Conservation (phyloP, 2,888 invertebrate species). For the Drosophila neonasuta region DNA sequence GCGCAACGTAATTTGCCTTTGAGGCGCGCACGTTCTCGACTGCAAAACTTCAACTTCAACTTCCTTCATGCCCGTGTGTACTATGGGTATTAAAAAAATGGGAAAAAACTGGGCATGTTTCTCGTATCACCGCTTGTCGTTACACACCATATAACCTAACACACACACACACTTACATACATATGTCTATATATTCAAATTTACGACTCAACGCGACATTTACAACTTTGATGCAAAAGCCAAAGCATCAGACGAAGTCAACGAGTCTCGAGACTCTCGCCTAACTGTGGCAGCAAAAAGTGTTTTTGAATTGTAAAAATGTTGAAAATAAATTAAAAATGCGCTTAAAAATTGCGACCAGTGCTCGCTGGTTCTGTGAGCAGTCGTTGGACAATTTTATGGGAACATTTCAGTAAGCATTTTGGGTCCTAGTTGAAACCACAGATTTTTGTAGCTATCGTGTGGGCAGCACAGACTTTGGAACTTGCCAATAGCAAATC, state of each 20-base stretch:
- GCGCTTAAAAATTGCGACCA: constrained; percentile 58
- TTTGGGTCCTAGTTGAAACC: constrained; percentile 59
- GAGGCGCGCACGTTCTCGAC: constrained; percentile 64
- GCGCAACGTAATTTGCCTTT: constrained; percentile 74
- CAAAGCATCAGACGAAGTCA: constrained; percentile 31
- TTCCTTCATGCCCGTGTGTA: constrained; percentile 33
- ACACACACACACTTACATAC: constrained; percentile 25
- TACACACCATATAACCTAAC: constrained; percentile 63
- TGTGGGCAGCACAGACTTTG: constrained; percentile 54
- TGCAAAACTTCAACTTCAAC: constrained; percentile 6
- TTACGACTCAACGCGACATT: constrained; percentile 79
- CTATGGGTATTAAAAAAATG: constrained; percentile 2
- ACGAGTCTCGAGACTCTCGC: constrained; percentile 28
- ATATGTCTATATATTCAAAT: constrained; percentile 41
- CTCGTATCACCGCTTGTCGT: constrained; percentile 51
- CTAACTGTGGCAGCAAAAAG: constrained; percentile 46
- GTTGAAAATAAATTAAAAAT: constrained; percentile 74
- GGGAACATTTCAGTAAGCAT: constrained; percentile 47
- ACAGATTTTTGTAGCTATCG: constrained; percentile 33
- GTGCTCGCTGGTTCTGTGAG: constrained; percentile 12
- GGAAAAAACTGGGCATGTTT: constrained; percentile 41
- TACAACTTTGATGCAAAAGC: constrained; percentile 74
- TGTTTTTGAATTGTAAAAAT: constrained; percentile 71
- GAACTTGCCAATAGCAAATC: constrained; percentile 36
- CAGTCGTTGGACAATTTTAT: constrained; percentile 51